A percentile compares a stretch with the other conserved stretches of the same genome.
Conservation (phyloP, 2,888 invertebrate species). For the Brassicogethes aeneus region DNA sequence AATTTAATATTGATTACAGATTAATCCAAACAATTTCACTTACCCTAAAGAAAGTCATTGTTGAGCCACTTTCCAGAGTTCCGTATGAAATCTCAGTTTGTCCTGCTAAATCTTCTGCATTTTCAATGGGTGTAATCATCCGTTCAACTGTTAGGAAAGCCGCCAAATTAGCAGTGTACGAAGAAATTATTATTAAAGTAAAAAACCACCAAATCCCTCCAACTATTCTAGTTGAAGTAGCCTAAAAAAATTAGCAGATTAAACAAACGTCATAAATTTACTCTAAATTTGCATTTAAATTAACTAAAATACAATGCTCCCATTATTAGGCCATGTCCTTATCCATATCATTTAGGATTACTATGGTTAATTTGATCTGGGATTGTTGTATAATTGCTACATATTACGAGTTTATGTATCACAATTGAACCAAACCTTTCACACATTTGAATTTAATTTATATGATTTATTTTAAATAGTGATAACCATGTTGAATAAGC, state of each 20-base stretch:
- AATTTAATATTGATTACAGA: not conserved
- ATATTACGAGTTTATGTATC: not conserved
- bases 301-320: too few species aligned
- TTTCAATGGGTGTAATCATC: constrained; percentile 80
- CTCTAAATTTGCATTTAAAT: not conserved
- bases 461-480: too few species aligned
- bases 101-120: constrained; percentile 71
- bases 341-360: not conserved
- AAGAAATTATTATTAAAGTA: constrained; percentile 81
- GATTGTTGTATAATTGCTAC: not conserved
- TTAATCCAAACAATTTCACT: constrained; percentile 18
- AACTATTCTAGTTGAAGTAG: constrained; percentile 69
- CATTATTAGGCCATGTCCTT: too few species aligned
- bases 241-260: too few species aligned
- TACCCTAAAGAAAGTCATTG: constrained; percentile 82
- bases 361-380: too few species aligned
- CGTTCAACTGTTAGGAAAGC: constrained; percentile 86
- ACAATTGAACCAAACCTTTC: not conserved
- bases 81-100: constrained; percentile 82
- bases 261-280: too few species aligned
- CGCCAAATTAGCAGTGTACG: constrained; percentile 86
- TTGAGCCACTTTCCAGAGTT: constrained; percentile 72
- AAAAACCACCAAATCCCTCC: constrained; percentile 91
- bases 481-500: constrained; percentile 19
- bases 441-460: too few species aligned